Percentiles rank a stretch among this genome's conserved stretches.
Conservation (phyloP, 37 sponge, comb jelly and placozoan species). For the Aplysina aerophoba region DNA sequence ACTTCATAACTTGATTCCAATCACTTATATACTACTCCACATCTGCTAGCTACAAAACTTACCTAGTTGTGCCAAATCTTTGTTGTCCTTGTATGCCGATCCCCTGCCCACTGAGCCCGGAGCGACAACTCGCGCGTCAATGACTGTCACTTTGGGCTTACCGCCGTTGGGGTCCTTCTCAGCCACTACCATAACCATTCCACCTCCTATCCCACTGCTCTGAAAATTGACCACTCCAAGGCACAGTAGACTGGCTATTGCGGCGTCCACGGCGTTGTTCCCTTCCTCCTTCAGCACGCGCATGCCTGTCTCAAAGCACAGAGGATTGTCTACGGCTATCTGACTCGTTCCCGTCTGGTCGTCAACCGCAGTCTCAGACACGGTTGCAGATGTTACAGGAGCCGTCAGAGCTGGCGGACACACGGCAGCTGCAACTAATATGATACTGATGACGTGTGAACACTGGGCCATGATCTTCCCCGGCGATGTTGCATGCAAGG, state of each 20-base stretch:
- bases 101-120: slow-evolving; percentile 24
- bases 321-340: neutral
- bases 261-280: slow-evolving; percentile 69
- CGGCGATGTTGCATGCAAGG: too few relatives aligned
- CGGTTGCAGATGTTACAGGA: neutral
- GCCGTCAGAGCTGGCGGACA: neutral
- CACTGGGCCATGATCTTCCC: too few relatives aligned
- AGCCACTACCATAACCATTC: slow-evolving; percentile 62
- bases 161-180: slow-evolving; percentile 13
- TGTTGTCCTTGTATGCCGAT: neutral
- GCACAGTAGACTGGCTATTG: slow-evolving; percentile 59
- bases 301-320: slow-evolving; percentile 46
- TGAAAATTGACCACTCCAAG: slow-evolving; percentile 59
- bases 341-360: neutral
- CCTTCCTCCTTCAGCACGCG: slow-evolving; percentile 17
- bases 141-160: neutral
- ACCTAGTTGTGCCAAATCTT: too few relatives aligned
- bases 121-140: slow-evolving; percentile 62
- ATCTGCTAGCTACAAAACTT: too few relatives aligned
- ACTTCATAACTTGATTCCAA: too few relatives aligned
- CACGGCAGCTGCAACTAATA: too few relatives aligned
- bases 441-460: too few relatives aligned
- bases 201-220: slow-evolving; percentile 68
- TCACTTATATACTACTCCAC: too few relatives aligned
- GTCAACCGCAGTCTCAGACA: neutral